These are phyloP conservation scores for Leucoptera coffeella DNA, from an alignment of 2,888 invertebrate species.

Conservation along the genomic window DNA sequence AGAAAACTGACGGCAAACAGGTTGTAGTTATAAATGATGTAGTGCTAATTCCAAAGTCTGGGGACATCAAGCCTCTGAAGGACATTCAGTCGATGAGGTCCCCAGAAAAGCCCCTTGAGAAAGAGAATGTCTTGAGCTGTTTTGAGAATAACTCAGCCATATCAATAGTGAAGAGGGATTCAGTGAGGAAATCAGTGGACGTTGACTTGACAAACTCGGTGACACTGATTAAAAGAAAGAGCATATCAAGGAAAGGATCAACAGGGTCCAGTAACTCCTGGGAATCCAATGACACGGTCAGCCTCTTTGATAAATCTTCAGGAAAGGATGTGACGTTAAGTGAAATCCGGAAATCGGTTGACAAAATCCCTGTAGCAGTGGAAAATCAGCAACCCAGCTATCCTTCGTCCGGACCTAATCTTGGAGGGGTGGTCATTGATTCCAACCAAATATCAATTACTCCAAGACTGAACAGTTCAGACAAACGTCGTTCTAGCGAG, in stretches of 20 bases:
- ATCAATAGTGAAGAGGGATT: conserved; percentile 44
- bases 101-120: conserved; percentile 35
- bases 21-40: conserved; percentile 46
- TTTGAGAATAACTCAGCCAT: conserved; percentile 49
- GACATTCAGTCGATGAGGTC: conserved; percentile 37
- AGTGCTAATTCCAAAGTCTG: conserved; percentile 40
- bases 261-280: conserved; percentile 40
- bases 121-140: conserved; percentile 43
- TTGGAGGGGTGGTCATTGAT: conserved; percentile 22
- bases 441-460: conserved; percentile 38
- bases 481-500: conserved; percentile 26
- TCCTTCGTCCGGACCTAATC: conserved; percentile 18
- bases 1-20: conserved; percentile 28
- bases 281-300: conserved; percentile 36
- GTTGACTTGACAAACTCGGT: conserved; percentile 42
- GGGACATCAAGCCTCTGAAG: conserved; percentile 38
- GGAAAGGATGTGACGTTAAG: conserved; percentile 45
- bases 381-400: conserved; percentile 32
- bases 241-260: conserved; percentile 39
- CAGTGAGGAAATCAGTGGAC: conserved; percentile 36
- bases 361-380: conserved; percentile 29
- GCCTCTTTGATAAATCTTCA: conserved; percentile 42
- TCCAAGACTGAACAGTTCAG: conserved; percentile 20
- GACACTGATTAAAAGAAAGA: conserved; percentile 42
- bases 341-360: conserved; percentile 42